Percentiles rank a stretch among this genome's conserved stretches.
These are phyloP conservation scores for Psilopsiagon aurifrons DNA, from an alignment of 2,113 vertebrate species.

Conservation along the genomic window DNA sequence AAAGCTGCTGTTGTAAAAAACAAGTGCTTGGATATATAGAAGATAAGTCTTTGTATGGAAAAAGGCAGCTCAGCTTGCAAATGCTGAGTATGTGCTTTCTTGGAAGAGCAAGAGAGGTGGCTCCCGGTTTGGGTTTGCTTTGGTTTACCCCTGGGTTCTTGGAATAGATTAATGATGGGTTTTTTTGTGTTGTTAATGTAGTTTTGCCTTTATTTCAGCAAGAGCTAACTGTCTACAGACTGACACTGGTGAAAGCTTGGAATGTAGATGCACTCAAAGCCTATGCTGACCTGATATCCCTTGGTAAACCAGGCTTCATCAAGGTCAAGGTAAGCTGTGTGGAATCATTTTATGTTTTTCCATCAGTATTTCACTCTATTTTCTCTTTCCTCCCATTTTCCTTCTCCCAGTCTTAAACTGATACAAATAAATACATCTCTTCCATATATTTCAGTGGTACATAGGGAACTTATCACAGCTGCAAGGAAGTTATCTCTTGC, in stretches of 20 bases:
- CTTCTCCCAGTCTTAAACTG: background rate
- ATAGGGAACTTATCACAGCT: background rate
- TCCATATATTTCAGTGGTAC: background rate
- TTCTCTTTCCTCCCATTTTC: background rate
- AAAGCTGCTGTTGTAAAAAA: background rate
- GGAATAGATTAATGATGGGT: background rate
- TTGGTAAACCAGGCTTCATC: conserved; percentile 91
- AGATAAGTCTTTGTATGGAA: background rate
- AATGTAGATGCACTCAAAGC: conserved; percentile 92
- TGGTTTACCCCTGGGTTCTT: background rate
- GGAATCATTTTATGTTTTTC: accelerated
- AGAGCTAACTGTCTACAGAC: conserved; percentile 91
- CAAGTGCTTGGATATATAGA: background rate
- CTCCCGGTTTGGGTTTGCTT: background rate
- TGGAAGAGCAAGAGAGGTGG: background rate
- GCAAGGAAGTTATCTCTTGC: background rate
- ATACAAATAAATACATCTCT: background rate
- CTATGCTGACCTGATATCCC: conserved; percentile 86
- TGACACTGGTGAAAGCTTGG: conserved; percentile 95
- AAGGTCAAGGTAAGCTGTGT: conserved; percentile 89
- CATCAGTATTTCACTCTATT: background rate
- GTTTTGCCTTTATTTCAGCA: conserved; percentile 71
- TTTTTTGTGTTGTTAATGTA: background rate
- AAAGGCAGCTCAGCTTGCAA: background rate
- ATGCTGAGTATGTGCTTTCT: background rate